A percentile compares a stretch with the other conserved stretches of the same genome.
These are phyloP conservation scores for Tanypteryx hageni DNA, from an alignment of 2,888 invertebrate species.

Conservation along the genomic window DNA sequence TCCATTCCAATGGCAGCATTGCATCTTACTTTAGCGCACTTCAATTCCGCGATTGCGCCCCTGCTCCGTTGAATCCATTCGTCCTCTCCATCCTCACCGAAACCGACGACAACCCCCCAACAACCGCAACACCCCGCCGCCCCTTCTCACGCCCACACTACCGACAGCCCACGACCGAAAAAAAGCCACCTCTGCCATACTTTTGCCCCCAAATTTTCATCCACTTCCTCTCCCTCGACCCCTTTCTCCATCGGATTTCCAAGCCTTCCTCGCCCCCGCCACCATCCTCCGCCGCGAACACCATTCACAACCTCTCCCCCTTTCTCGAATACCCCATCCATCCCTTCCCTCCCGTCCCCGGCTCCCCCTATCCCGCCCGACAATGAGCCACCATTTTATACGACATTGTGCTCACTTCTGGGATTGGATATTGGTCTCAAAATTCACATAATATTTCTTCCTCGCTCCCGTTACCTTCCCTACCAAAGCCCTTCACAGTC, in stretches of 20 bases:
- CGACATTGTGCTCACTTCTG: constrained; percentile 62
- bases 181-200: neutral
- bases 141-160: neutral
- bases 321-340: neutral
- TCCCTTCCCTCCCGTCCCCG: neutral
- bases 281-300: neutral
- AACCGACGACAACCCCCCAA: neutral
- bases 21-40: neutral
- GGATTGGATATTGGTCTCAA: constrained; percentile 68
- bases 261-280: neutral
- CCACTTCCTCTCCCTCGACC: neutral
- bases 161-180: neutral
- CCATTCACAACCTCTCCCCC: neutral
- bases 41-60: neutral
- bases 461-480: constrained; percentile 40
- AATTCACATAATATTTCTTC: constrained; percentile 67
- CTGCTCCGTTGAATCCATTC: neutral
- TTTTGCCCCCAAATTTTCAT: constrained; percentile 11
- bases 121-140: neutral
- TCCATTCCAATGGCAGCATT: too few relatives aligned
- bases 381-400: constrained; percentile 61
- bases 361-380: constrained; percentile 36
- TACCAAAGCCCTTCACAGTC: neutral
- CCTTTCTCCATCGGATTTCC: neutral
- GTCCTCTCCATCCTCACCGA: neutral